Evolutionary conservation across 2,888 invertebrate genomes (phyloP).

Genomic region (Saturnia japonica): DNA sequence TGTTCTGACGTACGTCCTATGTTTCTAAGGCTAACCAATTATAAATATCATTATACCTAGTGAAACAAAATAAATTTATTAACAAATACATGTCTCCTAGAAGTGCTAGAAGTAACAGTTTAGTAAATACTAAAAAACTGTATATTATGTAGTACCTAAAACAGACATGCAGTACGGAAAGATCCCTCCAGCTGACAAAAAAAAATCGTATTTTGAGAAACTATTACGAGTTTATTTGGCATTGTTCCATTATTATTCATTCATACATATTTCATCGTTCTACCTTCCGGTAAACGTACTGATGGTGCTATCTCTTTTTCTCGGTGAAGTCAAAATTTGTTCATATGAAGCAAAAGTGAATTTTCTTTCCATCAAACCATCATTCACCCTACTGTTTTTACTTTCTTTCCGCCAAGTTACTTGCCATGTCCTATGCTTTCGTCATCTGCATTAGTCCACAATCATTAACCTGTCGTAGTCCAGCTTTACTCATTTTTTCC

Average conservation of each 20-base stretch:
- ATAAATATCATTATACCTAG: not conserved
- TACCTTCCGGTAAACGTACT: constrained; percentile 29
- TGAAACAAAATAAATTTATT: too few relatives aligned
- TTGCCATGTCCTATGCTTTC: not conserved
- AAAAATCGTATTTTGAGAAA: constrained; percentile 23
- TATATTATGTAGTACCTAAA: not conserved
- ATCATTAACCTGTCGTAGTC: not conserved
- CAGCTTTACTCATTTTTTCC: not conserved
- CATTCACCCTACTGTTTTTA: not conserved
- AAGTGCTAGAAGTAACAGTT: too few relatives aligned
- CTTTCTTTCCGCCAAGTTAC: not conserved
- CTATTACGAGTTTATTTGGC: constrained; percentile 36
- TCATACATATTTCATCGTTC: constrained; percentile 30
- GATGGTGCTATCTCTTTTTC: not conserved
- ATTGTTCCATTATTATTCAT: constrained; percentile 39
- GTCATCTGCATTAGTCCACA: not conserved
- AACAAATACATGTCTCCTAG: too few relatives aligned
- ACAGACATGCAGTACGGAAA: not conserved
- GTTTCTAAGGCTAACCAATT: not conserved
- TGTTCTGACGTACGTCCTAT: not conserved
- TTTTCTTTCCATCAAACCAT: not conserved
- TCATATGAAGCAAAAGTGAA: not conserved
- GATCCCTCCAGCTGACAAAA: constrained; percentile 16
- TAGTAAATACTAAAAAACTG: too few relatives aligned
- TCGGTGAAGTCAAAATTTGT: not conserved